Conservation (phyloP, 2,888 invertebrate species). For the Unio pictorum region DNA sequence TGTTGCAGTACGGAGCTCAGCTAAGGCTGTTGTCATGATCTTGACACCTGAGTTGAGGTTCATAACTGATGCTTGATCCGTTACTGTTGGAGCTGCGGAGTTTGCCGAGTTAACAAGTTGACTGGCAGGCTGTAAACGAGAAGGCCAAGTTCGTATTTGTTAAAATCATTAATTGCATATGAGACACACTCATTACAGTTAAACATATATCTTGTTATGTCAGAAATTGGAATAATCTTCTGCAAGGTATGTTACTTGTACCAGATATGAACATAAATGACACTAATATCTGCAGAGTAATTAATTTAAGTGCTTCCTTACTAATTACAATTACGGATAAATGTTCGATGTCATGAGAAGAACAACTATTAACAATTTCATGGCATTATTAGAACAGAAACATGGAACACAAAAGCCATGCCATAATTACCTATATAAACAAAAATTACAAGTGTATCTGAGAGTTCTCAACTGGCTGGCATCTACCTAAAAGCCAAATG, state of each 20-base stretch:
- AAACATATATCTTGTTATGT: no score
- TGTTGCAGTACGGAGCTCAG: constrained; percentile 78
- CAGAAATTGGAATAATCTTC: neutral
- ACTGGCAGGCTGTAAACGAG: constrained; percentile 67
- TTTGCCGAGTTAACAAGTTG: constrained; percentile 85
- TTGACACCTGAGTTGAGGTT: constrained; percentile 83
- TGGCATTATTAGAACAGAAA: no score
- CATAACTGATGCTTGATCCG: constrained; percentile 83
- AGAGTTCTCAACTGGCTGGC: no score
- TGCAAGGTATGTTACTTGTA: neutral
- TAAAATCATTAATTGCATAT: neutral
- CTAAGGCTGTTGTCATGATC: constrained; percentile 75
- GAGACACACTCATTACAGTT: no score
- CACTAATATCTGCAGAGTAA: neutral
- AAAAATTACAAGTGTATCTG: no score
- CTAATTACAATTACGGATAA: no score
- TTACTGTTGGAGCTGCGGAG: constrained; percentile 86
- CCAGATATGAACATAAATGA: neutral
- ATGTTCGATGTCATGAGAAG: no score
- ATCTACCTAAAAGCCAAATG: no score
- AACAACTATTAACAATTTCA: no score
- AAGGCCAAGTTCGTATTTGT: constrained; percentile 1
- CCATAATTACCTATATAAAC: no score
- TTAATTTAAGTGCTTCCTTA: neutral
- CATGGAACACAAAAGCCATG: no score